Base-by-base conservation (phyloP, 2,113 vertebrate species). In the Otis tarda region DNA sequence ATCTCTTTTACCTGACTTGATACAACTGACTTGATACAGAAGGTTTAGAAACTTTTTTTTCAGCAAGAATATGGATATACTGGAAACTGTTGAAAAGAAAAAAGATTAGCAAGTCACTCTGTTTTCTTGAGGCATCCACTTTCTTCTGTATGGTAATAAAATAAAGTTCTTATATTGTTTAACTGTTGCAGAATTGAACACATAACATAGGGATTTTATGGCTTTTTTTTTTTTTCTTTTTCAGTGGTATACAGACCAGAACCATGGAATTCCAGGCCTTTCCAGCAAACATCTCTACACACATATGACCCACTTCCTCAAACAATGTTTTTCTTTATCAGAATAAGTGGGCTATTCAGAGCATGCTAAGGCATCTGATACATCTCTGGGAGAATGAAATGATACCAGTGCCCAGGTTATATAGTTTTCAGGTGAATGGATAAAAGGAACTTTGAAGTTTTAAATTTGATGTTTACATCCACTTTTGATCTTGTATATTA, bases 161-260 rank as follows among this genome's bases (percentile, higher is more conserved):
- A 75, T 76, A 11, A 17, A 60, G n/a, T 56, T 70, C 20, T 64
- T 63, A 3, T 30, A 28, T 64, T 77, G 23, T 63, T 70, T 93
- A 75, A 59, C n/a, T 83, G 7, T 61, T 82, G 16, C 31, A 94
- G 69, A 89, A 79, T 47, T 89, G 28, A 91, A 92, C 67, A 94
- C 14, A 49, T 92, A 60, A 86, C 18, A 12, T 37, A 37, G 28
- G 17, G 9, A 6, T 0, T 69, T 96, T 94, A 82, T 75, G n/a
- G 27, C 3, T 87, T 70, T 71, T 50, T 53, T 55, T 55, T 57
- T 73, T 56, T 82, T 23, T 95, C 53, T 88, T 67, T 98, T 98
- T 90, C 98, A 99, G 99, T 99, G 99, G 99, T 99, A 99, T 94
- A 98, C 99, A 3, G 99, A 99, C 96, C 99, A 98, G 97, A 98